Evolutionary conservation across 2,113 vertebrate species (phyloP), one percentile per base, ranked within the genome.

Genomic region (Eurypyga helias): DNA sequence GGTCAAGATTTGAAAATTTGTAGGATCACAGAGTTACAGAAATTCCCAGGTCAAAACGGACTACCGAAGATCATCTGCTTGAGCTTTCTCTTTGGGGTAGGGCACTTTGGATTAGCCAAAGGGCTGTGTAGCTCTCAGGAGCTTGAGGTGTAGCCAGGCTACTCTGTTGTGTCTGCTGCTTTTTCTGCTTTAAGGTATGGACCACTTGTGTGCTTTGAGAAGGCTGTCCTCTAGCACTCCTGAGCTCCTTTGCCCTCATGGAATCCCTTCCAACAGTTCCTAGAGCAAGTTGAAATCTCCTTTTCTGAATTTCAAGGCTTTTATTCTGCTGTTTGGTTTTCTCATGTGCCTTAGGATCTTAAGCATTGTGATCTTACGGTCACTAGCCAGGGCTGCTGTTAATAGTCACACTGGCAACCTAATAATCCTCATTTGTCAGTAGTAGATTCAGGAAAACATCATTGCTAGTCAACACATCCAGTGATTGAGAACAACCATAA

Each of bases 401-500:
- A 21, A 62, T n/a, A 71, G 31, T 48, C 24, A 21, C 29, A 54
- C 62, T 38, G 54, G 62, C 49, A 64, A 71, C 43, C 11, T 26
- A 45, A 2, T 51, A 28, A 29, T 79, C 33, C 66, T 85, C 8
- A 9, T 71, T 43, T 60, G 3, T 66, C n/a, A 29, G 33, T 13
- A 33, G 21, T 2, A 57, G 31, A 19, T 49, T 69, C 48, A 76
- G 61, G 61, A 60, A 14, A 62, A 15, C 46, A 36, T 48, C 21
- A 16, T 49, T 64, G 29, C 11, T 34, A 29, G 21, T 67, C 76
- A 87, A 41, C 25, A 69, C 25, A 33, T 41, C 21, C 21, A 33
- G 2, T 48, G 48, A 49, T 0, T 17, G 43, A 72, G 58, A 71
- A 38, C 51, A 45, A 51, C 23, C 0, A 0, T 58, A 58, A 57